Evolutionary conservation across 1,140 invertebrate genomes (phyloP), one percentile per base, ranked within the genome.

Genomic region (Samia ricini): DNA sequence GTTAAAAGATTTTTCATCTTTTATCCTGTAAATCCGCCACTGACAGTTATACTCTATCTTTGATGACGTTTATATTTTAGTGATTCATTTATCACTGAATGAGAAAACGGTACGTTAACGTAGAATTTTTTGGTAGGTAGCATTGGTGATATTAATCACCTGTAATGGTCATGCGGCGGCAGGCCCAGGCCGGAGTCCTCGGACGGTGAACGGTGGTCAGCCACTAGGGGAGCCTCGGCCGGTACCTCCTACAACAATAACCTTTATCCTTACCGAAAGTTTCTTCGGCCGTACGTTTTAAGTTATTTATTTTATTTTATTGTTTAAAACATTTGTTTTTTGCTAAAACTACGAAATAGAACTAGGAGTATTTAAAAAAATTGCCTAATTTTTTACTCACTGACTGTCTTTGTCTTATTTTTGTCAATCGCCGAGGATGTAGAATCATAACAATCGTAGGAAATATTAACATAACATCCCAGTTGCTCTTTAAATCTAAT

Each of bases 121-220:
- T 2, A 29, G 26, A 29, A 29, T 8, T 8, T 29, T 8, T 5
- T 29, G n/a, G n/a, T n/a, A n/a, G n/a, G n/a, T 29, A 29, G 72
- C 71, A 78, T 15, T 59, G 62, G 63, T 66, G 56, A 29, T 48
- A 42, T 48, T 24, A 23, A 63, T 87, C 79, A 91, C 92, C 92
- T 92, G 86, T 88, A 91, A 76, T 93, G 91, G 86, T 94, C 93
- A 89, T 92, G 91, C 86, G 94, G 93, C 83, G 94, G 94, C 83
- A 95, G 92, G 81, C 95, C 95, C 78, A 96, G 93, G 74, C 95
- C 95, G 85, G 95, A 95, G 92, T 96, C 95, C 89, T 96, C 95
- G 84, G 95, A 96, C 55, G 95, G 95, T 60, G 95, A 95, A 77
- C 94, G 93, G 90, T 94, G 93, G 73, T 93, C 92, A 65, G 86